Conservation (phyloP, 2,888 invertebrate species). For the Phortica okadai region DNA sequence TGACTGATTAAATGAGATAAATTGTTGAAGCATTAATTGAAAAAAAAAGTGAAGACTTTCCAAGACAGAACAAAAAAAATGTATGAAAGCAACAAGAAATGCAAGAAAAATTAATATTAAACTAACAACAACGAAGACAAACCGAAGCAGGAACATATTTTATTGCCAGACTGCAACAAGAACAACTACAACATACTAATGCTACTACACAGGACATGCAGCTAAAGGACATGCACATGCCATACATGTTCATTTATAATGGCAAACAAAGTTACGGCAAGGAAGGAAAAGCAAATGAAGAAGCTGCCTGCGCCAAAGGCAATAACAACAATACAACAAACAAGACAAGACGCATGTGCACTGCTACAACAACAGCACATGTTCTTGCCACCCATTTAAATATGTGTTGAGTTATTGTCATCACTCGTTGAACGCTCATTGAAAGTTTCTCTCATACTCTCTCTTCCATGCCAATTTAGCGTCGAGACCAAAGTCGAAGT, state of each 20-base stretch:
- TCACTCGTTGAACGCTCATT: slow-evolving; percentile 40
- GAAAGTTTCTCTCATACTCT: neutral
- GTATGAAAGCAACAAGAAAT: neutral
- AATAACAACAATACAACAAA: too few relatives aligned
- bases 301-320: too few relatives aligned
- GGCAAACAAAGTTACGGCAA: neutral
- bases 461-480: neutral
- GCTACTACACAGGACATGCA: slow-evolving; percentile 11
- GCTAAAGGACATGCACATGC: slow-evolving; percentile 9
- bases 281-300: too few relatives aligned
- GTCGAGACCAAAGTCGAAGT: neutral
- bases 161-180: neutral
- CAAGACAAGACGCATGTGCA: neutral
- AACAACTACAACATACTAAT: neutral
- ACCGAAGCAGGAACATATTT: slow-evolving; percentile 15
- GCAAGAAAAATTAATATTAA: neutral
- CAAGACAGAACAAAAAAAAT: neutral
- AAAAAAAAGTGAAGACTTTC: neutral
- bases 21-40: neutral
- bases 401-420: slow-evolving; percentile 68
- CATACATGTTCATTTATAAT: slow-evolving; percentile 11
- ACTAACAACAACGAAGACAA: slow-evolving; percentile 3
- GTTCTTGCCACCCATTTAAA: slow-evolving; percentile 48
- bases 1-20: neutral
- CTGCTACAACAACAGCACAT: slow-evolving; percentile 4